Evolutionary conservation across 2,888 invertebrate species (phyloP), one percentile per base, ranked within the genome.

Genomic region (Drosophila siamana): DNA sequence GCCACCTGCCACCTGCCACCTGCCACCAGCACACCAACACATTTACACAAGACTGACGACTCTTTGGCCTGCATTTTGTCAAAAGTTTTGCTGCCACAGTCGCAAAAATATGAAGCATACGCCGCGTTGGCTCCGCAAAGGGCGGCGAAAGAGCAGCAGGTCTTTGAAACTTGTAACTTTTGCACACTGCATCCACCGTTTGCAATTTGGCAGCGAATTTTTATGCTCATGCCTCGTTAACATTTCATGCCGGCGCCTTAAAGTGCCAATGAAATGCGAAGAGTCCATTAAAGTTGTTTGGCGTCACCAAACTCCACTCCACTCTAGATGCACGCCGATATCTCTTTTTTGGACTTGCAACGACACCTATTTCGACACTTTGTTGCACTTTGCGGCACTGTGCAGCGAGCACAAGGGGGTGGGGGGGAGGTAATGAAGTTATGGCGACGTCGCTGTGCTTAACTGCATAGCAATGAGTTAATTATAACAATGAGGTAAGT

Each of bases 61-160:
- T 47, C 46, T 44, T 44, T 59, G 57, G 56, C 41, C 55, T 40
- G 59, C 50, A 71, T 43, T 59, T 63, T 69, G 54, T 48, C 55
- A 63, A 72, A 72, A 71, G 38, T 73, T 72, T 47, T 52, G 13
- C 44, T 16, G 47, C 60, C 33, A 33, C 40, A 56, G 55, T 66
- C 60, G 36, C 33, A 48, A 57, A 56, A 70, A 57, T 67, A 70
- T 61, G 9, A 56, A 66, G 67, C 56, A 71, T 54, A 60, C 71
- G 66, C 66, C 70, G 22, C 52, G 57, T 55, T 16, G 54, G 54
- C 41, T 1, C 15, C 54, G n/a, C n/a, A n/a, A 26, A 54, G 50
- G 15, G 19, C 11, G 8, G 4, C 33, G 33, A 33, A 33, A 33
- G 13, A 1, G 19, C 19, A 19, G n/a, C n/a, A n/a, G 16, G 26